phyloP scores from a whole-genome alignment of 2,797 vertebrate genomes.

The Xenops minutus region DNA sequence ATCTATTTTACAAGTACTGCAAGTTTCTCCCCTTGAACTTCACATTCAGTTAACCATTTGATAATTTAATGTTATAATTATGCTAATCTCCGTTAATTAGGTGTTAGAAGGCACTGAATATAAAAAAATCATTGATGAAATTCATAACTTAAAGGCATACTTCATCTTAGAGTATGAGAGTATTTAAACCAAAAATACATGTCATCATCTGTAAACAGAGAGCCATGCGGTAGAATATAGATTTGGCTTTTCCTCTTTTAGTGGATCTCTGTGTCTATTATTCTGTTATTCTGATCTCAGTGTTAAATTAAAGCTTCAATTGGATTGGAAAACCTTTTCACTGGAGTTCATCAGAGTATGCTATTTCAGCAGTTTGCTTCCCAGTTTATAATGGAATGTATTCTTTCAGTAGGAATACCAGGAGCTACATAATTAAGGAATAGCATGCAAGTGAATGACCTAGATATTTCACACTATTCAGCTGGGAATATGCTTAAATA shows the following conservation, averaged over 20 bases:
- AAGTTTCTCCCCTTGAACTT: background rate
- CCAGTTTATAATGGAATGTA: background rate
- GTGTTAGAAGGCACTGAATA: background rate
- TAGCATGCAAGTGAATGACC: background rate
- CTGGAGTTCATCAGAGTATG: background rate
- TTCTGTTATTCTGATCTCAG: background rate
- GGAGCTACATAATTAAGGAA: background rate
- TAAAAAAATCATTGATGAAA: background rate
- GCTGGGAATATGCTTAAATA: conserved; percentile 15
- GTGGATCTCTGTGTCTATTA: background rate
- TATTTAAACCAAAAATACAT: background rate
- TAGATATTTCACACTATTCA: conserved; percentile 4
- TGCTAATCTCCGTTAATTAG: background rate
- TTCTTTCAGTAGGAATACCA: background rate
- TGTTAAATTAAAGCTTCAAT: conserved; percentile 4
- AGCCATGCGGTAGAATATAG: background rate
- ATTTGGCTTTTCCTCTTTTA: background rate
- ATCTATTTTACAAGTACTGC: background rate
- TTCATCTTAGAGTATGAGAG: background rate
- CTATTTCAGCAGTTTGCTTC: background rate
- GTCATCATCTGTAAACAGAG: background rate
- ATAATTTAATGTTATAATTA: background rate
- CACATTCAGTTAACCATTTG: background rate
- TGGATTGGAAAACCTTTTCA: background rate
- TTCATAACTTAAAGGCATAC: background rate